Evolutionary conservation across 2,888 invertebrate species (phyloP), one percentile per base, ranked within the genome.

Genomic region (Melipona beecheii): DNA sequence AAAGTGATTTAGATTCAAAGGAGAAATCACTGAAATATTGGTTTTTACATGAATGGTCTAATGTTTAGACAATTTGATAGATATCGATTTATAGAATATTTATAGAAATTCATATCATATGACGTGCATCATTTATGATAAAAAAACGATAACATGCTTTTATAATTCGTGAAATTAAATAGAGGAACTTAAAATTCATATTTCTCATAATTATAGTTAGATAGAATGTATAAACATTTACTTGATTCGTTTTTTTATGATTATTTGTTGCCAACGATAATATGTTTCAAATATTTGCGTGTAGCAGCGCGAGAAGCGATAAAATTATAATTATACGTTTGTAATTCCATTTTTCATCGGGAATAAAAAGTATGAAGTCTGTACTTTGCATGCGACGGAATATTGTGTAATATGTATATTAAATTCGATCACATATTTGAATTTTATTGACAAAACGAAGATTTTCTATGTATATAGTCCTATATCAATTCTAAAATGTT

Each of bases 1-100:
- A 50, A 69, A 62, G n/a, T 50, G 54, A 71, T 70, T 58, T 24
- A 24, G 13, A 64, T 77, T 52, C 49, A 52, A 43, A 64, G n/a
- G 68, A 68, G 73, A 15, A 5, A n/a, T 58, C 2, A 15, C n/a
- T n/a, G n/a, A 58, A 58, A 15, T 13, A n/a, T 5, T n/a, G 2
- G 5, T 58, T 58, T n/a, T 15, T 58, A 58, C 15, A n/a, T 9
- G 43, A 43, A 43, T 9, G 43, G 0, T 15, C n/a, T 24, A 58
- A n/a, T n/a, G 5, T 5, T 15, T 58, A 11, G 56, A 15, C n/a
- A 13, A 56, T 1, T n/a, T 2, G 6, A n/a, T 19, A 27, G 13
- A 31, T 27, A 60, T 60, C 5, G 24, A 60, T 60, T 60, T 3
- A 24, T 17, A 27, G 4, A n/a, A 13, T 24, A 60, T 60, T 60